Conservation (phyloP, 2,888 invertebrate genomes). For the Aphidoletes aphidimyza region DNA sequence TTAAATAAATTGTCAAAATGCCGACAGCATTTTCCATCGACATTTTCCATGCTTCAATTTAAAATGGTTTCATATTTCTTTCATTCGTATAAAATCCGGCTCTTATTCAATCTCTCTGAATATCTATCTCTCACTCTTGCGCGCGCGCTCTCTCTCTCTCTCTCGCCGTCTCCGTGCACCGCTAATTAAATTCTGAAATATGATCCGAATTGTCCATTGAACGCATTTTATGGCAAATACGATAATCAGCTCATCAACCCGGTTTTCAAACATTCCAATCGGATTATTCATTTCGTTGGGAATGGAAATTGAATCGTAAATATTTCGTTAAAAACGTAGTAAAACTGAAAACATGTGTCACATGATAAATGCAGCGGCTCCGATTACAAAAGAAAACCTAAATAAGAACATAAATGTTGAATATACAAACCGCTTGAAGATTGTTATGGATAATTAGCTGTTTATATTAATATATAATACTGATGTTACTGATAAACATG, state of each 20-base stretch:
- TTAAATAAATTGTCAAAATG: not conserved
- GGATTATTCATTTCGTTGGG: not conserved
- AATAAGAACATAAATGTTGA: constrained; percentile 5
- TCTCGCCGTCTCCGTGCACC: not conserved
- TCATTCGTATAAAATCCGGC: too few relatives aligned
- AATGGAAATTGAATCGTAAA: constrained; percentile 32
- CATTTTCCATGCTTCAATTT: constrained; percentile 22
- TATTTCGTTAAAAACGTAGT: not conserved
- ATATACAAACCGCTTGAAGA: not conserved
- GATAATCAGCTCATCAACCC: not conserved
- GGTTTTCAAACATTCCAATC: not conserved
- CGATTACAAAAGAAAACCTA: not conserved
- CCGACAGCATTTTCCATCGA: too few relatives aligned
- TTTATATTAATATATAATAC: constrained; percentile 1
- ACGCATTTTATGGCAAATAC: not conserved
- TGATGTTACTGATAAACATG: constrained; percentile 45
- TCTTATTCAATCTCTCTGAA: too few relatives aligned
- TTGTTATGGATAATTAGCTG: constrained; percentile 30
- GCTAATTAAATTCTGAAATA: not conserved
- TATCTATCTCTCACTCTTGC: too few relatives aligned
- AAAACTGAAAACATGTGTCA: not conserved
- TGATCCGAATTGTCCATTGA: not conserved
- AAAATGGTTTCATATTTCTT: too few relatives aligned
- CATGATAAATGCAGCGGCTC: not conserved
- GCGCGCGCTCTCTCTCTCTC: too few relatives aligned